Evolutionary conservation across 2,888 invertebrate genomes (phyloP).

Genomic region (Dimorphilus gyrociliatus): DNA sequence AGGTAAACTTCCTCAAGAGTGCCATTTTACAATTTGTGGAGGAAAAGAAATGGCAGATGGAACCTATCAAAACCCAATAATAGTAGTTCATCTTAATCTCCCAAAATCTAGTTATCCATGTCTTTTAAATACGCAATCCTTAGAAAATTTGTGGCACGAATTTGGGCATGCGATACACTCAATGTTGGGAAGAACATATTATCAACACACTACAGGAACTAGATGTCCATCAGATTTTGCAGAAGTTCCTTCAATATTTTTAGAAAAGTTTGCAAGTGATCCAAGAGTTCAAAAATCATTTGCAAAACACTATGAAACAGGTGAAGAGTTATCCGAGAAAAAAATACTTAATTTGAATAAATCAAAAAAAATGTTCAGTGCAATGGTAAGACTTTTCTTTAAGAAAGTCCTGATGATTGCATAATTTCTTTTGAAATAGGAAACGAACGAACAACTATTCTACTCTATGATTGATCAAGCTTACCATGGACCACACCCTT

Average conservation of each 20-base stretch:
- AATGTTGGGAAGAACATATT: conserved; percentile 81
- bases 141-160: conserved; percentile 95
- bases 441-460: conserved; percentile 45
- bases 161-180: conserved; percentile 98
- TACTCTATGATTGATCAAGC: conserved; percentile 79
- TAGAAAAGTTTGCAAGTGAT: conserved; percentile 91
- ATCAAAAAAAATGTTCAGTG: conserved; percentile 69
- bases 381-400: conserved; percentile 43
- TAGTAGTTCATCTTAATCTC: neutral
- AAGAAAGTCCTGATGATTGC: conserved; percentile 3
- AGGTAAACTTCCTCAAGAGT: conserved; percentile 86
- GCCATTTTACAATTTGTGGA: conserved; percentile 94
- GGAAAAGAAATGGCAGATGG: conserved; percentile 63
- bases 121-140: conserved; percentile 55
- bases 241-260: conserved; percentile 91
- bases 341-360: conserved; percentile 63
- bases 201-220: conserved; percentile 95
- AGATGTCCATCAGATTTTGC: conserved; percentile 94
- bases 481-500: conserved; percentile 55
- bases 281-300: conserved; percentile 51
- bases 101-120: neutral
- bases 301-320: conserved; percentile 76
- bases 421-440: conserved; percentile 13
- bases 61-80: conserved; percentile 50
- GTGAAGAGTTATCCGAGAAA: conserved; percentile 60